These are phyloP conservation scores for Diaphora mendica DNA, from an alignment of 2,888 invertebrate genomes.

Conservation along the genomic window DNA sequence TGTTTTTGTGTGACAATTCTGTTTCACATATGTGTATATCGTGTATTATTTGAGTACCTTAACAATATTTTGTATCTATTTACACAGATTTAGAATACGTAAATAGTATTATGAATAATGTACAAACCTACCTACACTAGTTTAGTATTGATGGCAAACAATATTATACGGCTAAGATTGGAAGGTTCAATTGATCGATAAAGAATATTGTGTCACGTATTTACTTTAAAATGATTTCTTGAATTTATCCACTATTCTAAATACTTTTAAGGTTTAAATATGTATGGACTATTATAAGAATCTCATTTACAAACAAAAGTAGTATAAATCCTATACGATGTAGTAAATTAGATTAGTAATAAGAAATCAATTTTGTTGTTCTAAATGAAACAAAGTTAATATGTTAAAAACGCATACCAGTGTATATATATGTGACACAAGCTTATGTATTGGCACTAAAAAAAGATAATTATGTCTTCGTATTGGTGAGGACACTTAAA, in stretches of 20 bases:
- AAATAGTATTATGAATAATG: conserved; percentile 12
- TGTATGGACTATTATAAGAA: background rate
- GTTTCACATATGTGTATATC: background rate
- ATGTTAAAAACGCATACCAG: background rate
- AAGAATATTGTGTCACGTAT: background rate
- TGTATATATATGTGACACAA: background rate
- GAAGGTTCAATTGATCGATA: background rate
- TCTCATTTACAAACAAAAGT: background rate
- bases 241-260: background rate
- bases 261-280: background rate
- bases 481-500: background rate
- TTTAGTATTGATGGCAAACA: background rate
- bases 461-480: background rate
- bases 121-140: background rate
- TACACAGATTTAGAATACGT: conserved; percentile 7
- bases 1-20: background rate
- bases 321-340: background rate
- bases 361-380: background rate
- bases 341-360: background rate
- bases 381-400: background rate
- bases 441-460: background rate
- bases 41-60: conserved; percentile 16
- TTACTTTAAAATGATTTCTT: background rate
- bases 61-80: conserved; percentile 9
- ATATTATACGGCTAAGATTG: background rate